These are phyloP conservation scores for Eulithis testata DNA, from an alignment of 2,888 invertebrate genomes.

Conservation along the genomic window DNA sequence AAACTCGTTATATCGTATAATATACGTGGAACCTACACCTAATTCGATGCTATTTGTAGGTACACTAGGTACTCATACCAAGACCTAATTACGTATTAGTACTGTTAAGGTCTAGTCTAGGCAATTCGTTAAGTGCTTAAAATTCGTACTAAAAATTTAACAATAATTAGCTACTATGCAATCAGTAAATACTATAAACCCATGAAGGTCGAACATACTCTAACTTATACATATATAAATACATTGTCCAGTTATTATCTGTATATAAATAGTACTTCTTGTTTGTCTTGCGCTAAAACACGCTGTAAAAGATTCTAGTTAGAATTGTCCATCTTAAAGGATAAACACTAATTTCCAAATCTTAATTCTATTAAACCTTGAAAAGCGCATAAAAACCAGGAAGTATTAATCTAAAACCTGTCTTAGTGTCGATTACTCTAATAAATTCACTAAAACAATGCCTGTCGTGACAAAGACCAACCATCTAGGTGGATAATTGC, in stretches of 20 bases:
- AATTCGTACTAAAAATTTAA: too few relatives aligned
- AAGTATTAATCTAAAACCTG: conserved; percentile 46
- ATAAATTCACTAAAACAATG: conserved; percentile 80
- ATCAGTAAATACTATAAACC: too few relatives aligned
- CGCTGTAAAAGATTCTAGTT: neutral
- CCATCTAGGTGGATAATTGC: conserved; percentile 75
- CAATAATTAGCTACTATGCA: too few relatives aligned
- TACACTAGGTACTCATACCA: too few relatives aligned
- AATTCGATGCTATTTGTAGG: neutral
- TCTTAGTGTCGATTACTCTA: conserved; percentile 63
- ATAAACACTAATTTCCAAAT: conserved; percentile 3
- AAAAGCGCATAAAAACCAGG: conserved; percentile 50
- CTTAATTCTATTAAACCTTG: conserved; percentile 25
- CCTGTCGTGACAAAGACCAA: conserved; percentile 79
- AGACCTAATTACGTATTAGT: too few relatives aligned
- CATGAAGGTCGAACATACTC: too few relatives aligned
- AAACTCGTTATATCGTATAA: neutral
- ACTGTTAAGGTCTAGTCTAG: too few relatives aligned
- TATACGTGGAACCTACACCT: neutral
- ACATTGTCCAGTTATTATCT: too few relatives aligned
- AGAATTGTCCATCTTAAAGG: conserved; percentile 5
- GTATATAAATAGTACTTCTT: too few relatives aligned
- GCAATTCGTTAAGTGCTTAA: too few relatives aligned
- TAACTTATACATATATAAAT: too few relatives aligned
- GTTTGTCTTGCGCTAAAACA: neutral